phyloP scores from a whole-genome alignment of 2,113 vertebrate species.

The Cinclus mexicanus region DNA sequence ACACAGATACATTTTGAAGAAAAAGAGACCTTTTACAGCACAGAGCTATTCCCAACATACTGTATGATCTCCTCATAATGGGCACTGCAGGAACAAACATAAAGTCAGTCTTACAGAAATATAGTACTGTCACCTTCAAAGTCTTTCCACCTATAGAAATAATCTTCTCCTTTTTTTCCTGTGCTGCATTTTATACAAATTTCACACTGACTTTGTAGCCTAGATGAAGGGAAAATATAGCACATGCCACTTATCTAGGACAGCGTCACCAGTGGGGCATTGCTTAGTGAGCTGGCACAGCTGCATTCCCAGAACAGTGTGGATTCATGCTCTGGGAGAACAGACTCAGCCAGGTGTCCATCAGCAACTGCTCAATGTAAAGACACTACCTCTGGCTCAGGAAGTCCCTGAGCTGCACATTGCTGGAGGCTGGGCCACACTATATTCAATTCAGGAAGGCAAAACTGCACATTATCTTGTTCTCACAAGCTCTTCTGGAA shows the following conservation, averaged over 20 bases:
- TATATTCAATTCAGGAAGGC: background rate
- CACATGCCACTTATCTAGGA: background rate
- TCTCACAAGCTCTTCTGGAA: background rate
- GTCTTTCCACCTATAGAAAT: background rate
- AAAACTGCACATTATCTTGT: background rate
- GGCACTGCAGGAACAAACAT: background rate
- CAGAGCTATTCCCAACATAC: background rate
- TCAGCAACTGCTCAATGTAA: fast-evolving
- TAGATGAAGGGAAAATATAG: background rate
- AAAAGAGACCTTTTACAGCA: background rate
- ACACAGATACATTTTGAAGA: background rate
- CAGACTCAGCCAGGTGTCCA: background rate
- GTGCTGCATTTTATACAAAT: background rate
- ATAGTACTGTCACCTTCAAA: background rate
- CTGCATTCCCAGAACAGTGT: fast-evolving
- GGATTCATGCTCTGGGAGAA: background rate
- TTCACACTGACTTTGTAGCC: background rate
- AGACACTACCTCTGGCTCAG: background rate
- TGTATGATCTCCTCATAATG: background rate
- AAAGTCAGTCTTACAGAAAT: background rate
- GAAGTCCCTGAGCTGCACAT: background rate
- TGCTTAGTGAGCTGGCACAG: background rate
- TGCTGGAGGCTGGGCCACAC: background rate
- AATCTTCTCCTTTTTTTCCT: background rate
- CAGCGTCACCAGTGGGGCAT: background rate